A percentile compares a stretch with the other conserved stretches of the same genome.
Evolutionary conservation across 2,888 invertebrate species (phyloP).

Genomic region (Drosophila colorata): DNA sequence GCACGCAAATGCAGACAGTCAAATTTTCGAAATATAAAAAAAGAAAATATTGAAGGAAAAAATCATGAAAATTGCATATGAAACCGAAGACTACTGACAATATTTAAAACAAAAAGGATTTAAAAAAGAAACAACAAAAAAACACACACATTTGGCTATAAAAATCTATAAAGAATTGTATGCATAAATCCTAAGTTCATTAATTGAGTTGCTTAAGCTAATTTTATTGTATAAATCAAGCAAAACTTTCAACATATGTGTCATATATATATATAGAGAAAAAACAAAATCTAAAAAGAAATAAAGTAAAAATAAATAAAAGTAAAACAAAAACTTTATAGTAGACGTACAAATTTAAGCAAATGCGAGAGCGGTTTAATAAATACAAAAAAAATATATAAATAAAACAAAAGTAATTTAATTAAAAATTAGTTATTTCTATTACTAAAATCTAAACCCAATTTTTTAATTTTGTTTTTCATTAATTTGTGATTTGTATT

Average conservation of each 20-base stretch:
- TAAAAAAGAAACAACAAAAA: conserved; percentile 35
- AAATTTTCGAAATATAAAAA: conserved; percentile 32
- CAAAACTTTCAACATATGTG: conserved; percentile 47
- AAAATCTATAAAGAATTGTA: conserved; percentile 25
- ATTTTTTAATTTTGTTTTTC: neutral
- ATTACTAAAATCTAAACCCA: neutral
- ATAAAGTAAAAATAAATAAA: conserved; percentile 12
- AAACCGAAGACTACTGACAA: conserved; percentile 77
- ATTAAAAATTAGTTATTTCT: conserved; percentile 19
- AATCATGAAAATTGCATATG: conserved; percentile 57
- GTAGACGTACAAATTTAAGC: conserved; percentile 70
- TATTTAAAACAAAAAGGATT: conserved; percentile 68
- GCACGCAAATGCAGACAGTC: conserved; percentile 41
- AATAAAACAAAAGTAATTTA: conserved; percentile 25
- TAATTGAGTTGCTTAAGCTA: conserved; percentile 61
- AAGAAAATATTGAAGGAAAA: conserved; percentile 15
- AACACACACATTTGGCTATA: conserved; percentile 36
- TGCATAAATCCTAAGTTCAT: conserved; percentile 31
- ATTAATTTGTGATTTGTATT: neutral
- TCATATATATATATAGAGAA: conserved; percentile 48
- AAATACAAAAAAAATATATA: conserved; percentile 4
- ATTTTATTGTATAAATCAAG: conserved; percentile 63
- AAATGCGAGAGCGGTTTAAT: conserved; percentile 39
- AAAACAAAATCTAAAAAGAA: conserved; percentile 8
- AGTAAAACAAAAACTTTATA: conserved; percentile 33